Conservation (phyloP, 2,888 invertebrate genomes). For the Trissolcus brochymenae region DNA sequence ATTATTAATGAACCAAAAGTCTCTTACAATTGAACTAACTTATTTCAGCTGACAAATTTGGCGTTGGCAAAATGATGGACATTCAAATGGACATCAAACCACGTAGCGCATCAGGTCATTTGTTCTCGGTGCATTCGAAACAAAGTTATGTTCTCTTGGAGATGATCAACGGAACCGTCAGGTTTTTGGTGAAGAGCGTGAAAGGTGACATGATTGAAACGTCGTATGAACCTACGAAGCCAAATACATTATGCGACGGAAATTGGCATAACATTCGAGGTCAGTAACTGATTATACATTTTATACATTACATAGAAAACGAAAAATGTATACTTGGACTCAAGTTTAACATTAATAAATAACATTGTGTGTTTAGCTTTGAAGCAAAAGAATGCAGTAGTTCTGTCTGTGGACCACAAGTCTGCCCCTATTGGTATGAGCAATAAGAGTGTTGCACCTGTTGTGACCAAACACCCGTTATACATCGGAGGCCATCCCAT, state of each 20-base stretch:
- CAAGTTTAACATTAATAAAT: neutral
- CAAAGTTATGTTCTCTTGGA: conserved; percentile 88
- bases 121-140: conserved; percentile 90
- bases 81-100: conserved; percentile 92
- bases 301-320: neutral
- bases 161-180: conserved; percentile 89
- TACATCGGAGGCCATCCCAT: conserved; percentile 93
- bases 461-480: conserved; percentile 89
- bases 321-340: neutral
- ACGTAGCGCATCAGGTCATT: conserved; percentile 87
- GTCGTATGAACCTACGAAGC: conserved; percentile 81
- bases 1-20: neutral
- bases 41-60: conserved; percentile 37
- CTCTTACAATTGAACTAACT: neutral
- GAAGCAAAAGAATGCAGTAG: conserved; percentile 93
- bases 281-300: conserved; percentile 67
- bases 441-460: conserved; percentile 80
- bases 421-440: conserved; percentile 86
- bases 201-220: conserved; percentile 86
- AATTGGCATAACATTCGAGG: conserved; percentile 94
- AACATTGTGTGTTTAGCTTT: conserved; percentile 78
- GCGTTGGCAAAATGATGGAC: conserved; percentile 84
- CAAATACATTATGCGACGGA: conserved; percentile 91
- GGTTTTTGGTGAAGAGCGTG: conserved; percentile 89
- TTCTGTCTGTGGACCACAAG: conserved; percentile 89